Percentiles rank a stretch among this genome's conserved stretches.
Evolutionary conservation across 1,140 invertebrate species (phyloP).

Genomic region (Xylocopa sonorina): DNA sequence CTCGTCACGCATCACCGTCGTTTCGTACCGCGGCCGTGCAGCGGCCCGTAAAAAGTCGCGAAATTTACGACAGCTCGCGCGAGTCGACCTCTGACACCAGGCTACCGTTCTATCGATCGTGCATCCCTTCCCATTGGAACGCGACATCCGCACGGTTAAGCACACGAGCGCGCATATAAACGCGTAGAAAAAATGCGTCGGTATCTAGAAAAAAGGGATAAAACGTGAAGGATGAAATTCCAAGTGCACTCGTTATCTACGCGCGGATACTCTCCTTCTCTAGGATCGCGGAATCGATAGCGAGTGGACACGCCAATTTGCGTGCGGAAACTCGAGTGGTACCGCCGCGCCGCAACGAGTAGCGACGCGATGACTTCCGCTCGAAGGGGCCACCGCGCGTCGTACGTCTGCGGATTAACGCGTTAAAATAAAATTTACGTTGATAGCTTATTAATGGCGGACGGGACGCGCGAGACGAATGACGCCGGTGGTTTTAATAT

Average conservation of each 20-base stretch:
- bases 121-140: neutral
- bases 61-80: slow-evolving; percentile 22
- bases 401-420: slow-evolving; percentile 42
- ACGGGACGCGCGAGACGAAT: slow-evolving; percentile 36
- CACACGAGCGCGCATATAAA: neutral
- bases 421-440: slow-evolving; percentile 47
- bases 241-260: neutral
- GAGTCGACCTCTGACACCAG: slow-evolving; percentile 21
- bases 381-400: neutral
- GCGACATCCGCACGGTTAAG: neutral
- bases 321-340: slow-evolving; percentile 23
- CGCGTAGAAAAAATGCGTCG: neutral
- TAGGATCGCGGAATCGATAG: neutral
- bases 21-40: neutral
- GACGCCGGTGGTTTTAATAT: slow-evolving; percentile 36
- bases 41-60: neutral
- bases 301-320: slow-evolving; percentile 28
- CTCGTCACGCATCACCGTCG: slow-evolving; percentile 4
- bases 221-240: slow-evolving; percentile 4
- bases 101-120: neutral
- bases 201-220: neutral
- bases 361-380: slow-evolving; percentile 31
- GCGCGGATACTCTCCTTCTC: neutral
- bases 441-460: slow-evolving; percentile 40
- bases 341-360: neutral